Evolutionary conservation across 2,888 invertebrate genomes (phyloP).

Genomic region (Cryptocephalus primarius): DNA sequence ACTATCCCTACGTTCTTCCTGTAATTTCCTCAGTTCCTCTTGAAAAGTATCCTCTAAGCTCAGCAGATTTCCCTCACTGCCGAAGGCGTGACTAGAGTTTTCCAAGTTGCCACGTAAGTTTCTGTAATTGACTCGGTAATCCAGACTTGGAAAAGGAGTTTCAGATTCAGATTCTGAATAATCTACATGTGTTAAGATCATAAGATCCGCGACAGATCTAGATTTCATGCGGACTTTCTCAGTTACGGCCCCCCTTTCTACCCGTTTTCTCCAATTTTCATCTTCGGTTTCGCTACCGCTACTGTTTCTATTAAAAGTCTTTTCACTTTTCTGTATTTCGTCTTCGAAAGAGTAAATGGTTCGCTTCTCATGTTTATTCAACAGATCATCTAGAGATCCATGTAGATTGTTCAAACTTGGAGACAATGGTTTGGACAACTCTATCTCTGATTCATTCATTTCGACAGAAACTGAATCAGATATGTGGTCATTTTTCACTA

Average conservation of each 20-base stretch:
- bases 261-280: slow-evolving; percentile 48
- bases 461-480: slow-evolving; percentile 14
- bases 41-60: slow-evolving; percentile 43
- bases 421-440: slow-evolving; percentile 25
- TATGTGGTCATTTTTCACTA: slow-evolving; percentile 45
- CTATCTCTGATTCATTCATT: slow-evolving; percentile 27
- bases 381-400: slow-evolving; percentile 50
- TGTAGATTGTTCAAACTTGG: slow-evolving; percentile 55
- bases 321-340: slow-evolving; percentile 37
- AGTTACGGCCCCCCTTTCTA: slow-evolving; percentile 47
- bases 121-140: slow-evolving; percentile 30
- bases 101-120: slow-evolving; percentile 35
- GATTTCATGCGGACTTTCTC: slow-evolving; percentile 56
- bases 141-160: slow-evolving; percentile 34
- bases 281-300: slow-evolving; percentile 53
- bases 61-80: slow-evolving; percentile 47
- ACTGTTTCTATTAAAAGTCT: slow-evolving; percentile 22
- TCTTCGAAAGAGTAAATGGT: slow-evolving; percentile 31
- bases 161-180: slow-evolving; percentile 49
- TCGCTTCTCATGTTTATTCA: slow-evolving; percentile 6
- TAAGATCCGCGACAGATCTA: slow-evolving; percentile 54
- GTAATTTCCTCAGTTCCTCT: slow-evolving; percentile 41
- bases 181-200: slow-evolving; percentile 57
- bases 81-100: slow-evolving; percentile 32
- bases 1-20: slow-evolving; percentile 36